Conservation (phyloP, 2,113 vertebrate genomes). For the Oryzias woworae region DNA sequence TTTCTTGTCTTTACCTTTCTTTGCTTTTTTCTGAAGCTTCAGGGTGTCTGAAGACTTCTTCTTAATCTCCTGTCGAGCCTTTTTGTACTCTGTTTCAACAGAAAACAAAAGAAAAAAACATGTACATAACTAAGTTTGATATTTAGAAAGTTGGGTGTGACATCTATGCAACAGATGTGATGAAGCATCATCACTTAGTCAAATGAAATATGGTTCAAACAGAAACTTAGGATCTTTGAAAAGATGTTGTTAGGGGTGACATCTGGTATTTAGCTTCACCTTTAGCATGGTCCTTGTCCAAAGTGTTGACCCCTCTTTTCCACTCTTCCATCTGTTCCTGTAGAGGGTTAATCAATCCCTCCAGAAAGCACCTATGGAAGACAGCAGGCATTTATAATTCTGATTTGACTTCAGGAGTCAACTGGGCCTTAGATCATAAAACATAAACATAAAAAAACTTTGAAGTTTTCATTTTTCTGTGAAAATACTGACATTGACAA, state of each 20-base stretch:
- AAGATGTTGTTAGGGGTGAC: neutral
- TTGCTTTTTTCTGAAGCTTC: slow-evolving; percentile 97
- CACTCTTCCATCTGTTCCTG: slow-evolving; percentile 98
- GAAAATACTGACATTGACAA: no score
- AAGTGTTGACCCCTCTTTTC: slow-evolving; percentile 91
- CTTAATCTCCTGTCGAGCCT: slow-evolving; percentile 95
- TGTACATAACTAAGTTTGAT: neutral
- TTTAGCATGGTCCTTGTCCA: slow-evolving; percentile 97
- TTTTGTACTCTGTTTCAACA: slow-evolving; percentile 86
- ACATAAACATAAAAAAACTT: no score
- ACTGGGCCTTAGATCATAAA: neutral
- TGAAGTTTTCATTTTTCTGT: no score
- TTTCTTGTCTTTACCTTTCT: slow-evolving; percentile 84
- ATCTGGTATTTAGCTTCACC: slow-evolving; percentile 65
- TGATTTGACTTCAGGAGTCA: slow-evolving; percentile 4
- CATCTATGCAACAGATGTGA: accelerated
- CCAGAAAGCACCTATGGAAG: slow-evolving; percentile 84
- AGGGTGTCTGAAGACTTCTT: slow-evolving; percentile 96
- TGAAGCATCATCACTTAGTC: neutral
- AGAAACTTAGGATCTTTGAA: no score
- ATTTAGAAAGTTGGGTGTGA: neutral
- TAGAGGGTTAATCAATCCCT: slow-evolving; percentile 93
- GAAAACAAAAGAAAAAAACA: neutral
- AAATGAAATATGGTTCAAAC: neutral
- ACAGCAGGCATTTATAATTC: slow-evolving; percentile 6